These are phyloP conservation scores for Coelinius sp. DNA, from an alignment of 2,888 invertebrate species.

Conservation along the genomic window DNA sequence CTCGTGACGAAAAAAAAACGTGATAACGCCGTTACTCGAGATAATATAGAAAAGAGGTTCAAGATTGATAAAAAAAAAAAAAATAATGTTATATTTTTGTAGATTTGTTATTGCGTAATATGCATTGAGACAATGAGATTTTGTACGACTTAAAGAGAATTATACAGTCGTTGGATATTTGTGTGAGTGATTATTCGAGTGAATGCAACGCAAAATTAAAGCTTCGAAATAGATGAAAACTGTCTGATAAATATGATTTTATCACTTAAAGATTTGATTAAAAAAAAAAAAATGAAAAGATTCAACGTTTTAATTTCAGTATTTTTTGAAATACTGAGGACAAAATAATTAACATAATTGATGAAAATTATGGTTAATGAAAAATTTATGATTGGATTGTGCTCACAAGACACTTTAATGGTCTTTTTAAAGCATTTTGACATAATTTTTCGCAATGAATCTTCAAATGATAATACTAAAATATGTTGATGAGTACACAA, in stretches of 20 bases:
- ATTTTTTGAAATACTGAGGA: slow-evolving; percentile 4
- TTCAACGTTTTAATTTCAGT: slow-evolving; percentile 28
- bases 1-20: slow-evolving; percentile 13
- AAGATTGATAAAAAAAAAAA: slow-evolving; percentile 57
- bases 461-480: background rate
- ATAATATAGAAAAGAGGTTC: slow-evolving; percentile 61
- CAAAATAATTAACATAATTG: background rate
- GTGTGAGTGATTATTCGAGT: slow-evolving; percentile 2
- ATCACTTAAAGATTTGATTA: slow-evolving; percentile 43
- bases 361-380: background rate
- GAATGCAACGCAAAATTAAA: slow-evolving; percentile 15
- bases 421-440: slow-evolving; percentile 20
- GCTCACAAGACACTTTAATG: slow-evolving; percentile 7
- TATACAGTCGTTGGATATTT: slow-evolving; percentile 48
- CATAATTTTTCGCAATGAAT: slow-evolving; percentile 20
- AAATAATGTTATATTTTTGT: slow-evolving; percentile 70
- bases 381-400: slow-evolving; percentile 9
- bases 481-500: slow-evolving; percentile 18
- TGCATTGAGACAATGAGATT: slow-evolving; percentile 69
- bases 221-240: slow-evolving; percentile 28
- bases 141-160: slow-evolving; percentile 59
- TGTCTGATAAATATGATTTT: too few species aligned
- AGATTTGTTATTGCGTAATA: slow-evolving; percentile 70
- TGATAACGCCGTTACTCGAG: slow-evolving; percentile 58
- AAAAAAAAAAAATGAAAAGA: slow-evolving; percentile 32